Evolutionary conservation across 2,797 vertebrate genomes (phyloP), one percentile per base, ranked within the genome.

Genomic region (Trachurus trachurus): DNA sequence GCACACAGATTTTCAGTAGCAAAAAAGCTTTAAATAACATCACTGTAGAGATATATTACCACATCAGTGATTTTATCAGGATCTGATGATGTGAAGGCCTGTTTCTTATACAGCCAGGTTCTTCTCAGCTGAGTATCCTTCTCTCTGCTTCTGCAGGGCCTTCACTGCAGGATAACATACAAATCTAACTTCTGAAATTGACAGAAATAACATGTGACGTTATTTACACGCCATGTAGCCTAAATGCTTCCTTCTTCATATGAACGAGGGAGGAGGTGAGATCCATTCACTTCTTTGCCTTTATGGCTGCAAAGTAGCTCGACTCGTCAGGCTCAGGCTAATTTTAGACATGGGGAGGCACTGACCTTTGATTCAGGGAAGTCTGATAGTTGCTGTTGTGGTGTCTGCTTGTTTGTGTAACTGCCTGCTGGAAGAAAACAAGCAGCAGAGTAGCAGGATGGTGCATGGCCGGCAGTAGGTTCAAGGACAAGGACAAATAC

Each of bases 321-420:
- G 65, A 26, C 45, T 62, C 16, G 19, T 42, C 64, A 47, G 37
- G 22, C 34, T 37, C 1, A 0, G 39, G 67, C 79, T 83, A 81
- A 86, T 88, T 89, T 89, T 86, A 76, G 79, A 84, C 56, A 12
- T 52, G 11, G 39, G 60, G 44, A 83, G 26, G 40, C 60, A 17
- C 21, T 91, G 87, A 91, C 86, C 87, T 91, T 89, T 92, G 53
- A 74, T 82, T 87, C 50, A 73, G 76, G 67, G 58, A 70, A 81
- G 53, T 74, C 57, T 81, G 42, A 67, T 76, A 58, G 72, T 79
- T 81, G 39, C 56, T 68, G 67, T 71, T 82, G 58, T 66, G 63
- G 57, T 72, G 62, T 53, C 39, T 74, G 26, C 44, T 22, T 47
- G 47, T 71, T 80, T 78, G 64, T 74, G 1, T 40, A 60, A 68